Evolutionary conservation across 2,113 vertebrate species (phyloP).

Genomic region (Paracanthobrama guichenoti): DNA sequence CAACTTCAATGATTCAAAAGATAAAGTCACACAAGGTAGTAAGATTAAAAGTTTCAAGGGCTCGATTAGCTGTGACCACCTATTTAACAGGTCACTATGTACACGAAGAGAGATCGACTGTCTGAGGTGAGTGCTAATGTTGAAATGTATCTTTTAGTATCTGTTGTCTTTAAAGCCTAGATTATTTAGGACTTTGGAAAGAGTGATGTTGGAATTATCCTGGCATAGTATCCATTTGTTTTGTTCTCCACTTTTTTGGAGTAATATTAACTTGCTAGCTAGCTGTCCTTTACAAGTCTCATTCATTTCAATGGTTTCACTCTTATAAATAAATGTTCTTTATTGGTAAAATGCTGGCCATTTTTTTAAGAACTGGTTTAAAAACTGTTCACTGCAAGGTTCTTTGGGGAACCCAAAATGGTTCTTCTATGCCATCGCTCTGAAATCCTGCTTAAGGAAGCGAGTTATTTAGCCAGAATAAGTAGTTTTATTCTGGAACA

Average conservation of each 20-base stretch:
- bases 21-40: slow-evolving; percentile 19
- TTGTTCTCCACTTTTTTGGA: neutral
- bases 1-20: neutral
- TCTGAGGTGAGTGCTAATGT: slow-evolving; percentile 24
- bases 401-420: neutral
- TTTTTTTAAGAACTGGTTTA: neutral
- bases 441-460: neutral
- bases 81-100: neutral
- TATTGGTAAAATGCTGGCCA: neutral
- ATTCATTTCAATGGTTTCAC: neutral
- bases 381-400: neutral
- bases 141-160: neutral
- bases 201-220: neutral
- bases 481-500: neutral
- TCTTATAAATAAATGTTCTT: neutral
- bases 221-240: neutral
- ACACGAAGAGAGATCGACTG: neutral
- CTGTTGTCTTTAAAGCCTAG: slow-evolving; percentile 25
- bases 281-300: neutral
- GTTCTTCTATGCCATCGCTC: neutral
- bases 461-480: neutral
- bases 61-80: neutral
- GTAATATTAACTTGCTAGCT: neutral
- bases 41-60: neutral
- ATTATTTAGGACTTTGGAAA: neutral